Conservation (phyloP, 2,797 vertebrate genomes). For the Loriculus beryllinus region DNA sequence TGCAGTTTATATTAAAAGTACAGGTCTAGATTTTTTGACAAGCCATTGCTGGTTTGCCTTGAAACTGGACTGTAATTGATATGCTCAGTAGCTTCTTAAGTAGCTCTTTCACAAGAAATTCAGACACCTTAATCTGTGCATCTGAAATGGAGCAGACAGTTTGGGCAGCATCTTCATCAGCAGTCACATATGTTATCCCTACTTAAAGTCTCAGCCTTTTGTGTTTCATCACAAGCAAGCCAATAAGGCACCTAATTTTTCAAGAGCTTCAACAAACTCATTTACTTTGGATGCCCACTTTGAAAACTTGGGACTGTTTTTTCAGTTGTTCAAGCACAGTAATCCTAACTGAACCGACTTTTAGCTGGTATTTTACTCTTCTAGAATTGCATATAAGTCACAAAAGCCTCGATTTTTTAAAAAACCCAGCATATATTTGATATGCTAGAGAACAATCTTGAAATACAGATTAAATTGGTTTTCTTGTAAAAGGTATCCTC, state of each 20-base stretch:
- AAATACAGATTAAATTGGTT: not conserved
- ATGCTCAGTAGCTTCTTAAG: not conserved
- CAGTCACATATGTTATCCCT: not conserved
- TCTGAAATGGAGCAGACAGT: not conserved
- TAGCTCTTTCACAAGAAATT: not conserved
- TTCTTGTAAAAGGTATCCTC: not conserved
- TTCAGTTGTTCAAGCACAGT: not conserved
- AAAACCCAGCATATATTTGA: not conserved
- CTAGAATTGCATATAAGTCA: not conserved
- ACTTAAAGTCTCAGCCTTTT: not conserved
- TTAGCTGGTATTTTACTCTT: not conserved
- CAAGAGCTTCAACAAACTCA: not conserved
- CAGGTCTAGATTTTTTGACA: not conserved
- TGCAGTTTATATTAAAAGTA: not conserved
- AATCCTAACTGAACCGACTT: not conserved
- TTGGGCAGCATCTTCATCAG: not conserved
- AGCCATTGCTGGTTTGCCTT: not conserved
- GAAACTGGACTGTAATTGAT: not conserved
- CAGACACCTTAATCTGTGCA: not conserved
- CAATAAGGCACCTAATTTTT: not conserved
- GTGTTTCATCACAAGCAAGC: not conserved
- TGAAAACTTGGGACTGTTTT: not conserved
- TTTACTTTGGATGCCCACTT: not conserved
- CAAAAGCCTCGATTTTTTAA: not conserved
- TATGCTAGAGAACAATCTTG: not conserved